Evolutionary conservation across 2,113 vertebrate species (phyloP).

Genomic region (Pomatorhinus ruficollis): DNA sequence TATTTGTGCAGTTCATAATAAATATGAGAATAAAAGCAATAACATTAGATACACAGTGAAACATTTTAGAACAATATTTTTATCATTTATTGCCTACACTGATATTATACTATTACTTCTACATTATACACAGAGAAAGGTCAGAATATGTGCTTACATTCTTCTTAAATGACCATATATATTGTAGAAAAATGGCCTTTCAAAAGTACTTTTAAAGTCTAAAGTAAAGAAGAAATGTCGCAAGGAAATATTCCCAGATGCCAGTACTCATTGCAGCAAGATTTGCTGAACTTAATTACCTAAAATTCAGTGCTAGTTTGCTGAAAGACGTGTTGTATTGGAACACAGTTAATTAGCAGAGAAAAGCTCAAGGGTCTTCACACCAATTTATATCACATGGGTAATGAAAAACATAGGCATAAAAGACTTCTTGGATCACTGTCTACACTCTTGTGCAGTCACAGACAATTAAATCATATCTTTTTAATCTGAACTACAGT

Average conservation of each 20-base stretch:
- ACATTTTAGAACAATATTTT: not conserved
- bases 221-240: not conserved
- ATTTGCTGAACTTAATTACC: conserved; percentile 16
- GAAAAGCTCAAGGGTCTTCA: conserved; percentile 7
- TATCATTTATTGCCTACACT: not conserved
- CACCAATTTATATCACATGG: conserved; percentile 11
- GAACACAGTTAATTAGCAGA: conserved; percentile 36
- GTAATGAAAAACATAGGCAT: not conserved
- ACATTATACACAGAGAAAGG: not conserved
- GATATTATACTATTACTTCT: not conserved
- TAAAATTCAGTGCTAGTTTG: not conserved
- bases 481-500: not conserved
- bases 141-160: not conserved
- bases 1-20: not conserved
- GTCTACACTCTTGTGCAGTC: not conserved
- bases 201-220: not conserved
- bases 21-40: not conserved
- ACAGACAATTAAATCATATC: not conserved
- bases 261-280: not conserved
- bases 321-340: not conserved
- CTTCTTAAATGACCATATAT: not conserved
- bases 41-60: not conserved
- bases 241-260: not conserved
- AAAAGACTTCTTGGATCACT: not conserved
- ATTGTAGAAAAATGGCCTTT: not conserved